These are phyloP conservation scores for Nymphalis urticae DNA, from an alignment of 2,888 invertebrate species.

Conservation along the genomic window DNA sequence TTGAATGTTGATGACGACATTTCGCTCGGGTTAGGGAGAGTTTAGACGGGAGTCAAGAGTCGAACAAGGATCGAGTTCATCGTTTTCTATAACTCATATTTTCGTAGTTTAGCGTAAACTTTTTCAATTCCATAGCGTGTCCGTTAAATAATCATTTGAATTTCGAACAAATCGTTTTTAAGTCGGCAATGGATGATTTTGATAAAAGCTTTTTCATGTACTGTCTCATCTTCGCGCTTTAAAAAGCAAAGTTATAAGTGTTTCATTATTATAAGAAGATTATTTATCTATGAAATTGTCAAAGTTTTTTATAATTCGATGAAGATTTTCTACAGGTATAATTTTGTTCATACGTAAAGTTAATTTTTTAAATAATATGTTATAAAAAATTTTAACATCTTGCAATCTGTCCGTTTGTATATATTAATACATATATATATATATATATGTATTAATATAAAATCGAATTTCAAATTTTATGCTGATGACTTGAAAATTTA, in stretches of 20 bases:
- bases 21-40: conserved; percentile 61
- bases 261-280: conserved; percentile 27
- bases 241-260: conserved; percentile 44
- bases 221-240: conserved; percentile 44
- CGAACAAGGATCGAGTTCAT: conserved; percentile 38
- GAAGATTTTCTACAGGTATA: no score
- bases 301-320: conserved; percentile 2
- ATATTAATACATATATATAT: no score
- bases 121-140: conserved; percentile 42
- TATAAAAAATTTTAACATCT: no score
- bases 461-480: no score
- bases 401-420: no score
- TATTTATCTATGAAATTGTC: background rate
- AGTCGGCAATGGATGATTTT: conserved; percentile 42
- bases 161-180: conserved; percentile 19
- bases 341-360: no score
- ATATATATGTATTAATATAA: no score
- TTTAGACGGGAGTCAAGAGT: conserved; percentile 51
- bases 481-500: no score
- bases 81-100: conserved; percentile 37
- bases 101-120: conserved; percentile 38
- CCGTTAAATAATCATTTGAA: conserved; percentile 15
- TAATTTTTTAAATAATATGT: no score
- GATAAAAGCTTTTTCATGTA: conserved; percentile 68
- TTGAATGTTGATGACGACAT: conserved; percentile 71